phyloP scores from a whole-genome alignment of 1,140 invertebrate genomes.

The Melanaphis sacchari region DNA sequence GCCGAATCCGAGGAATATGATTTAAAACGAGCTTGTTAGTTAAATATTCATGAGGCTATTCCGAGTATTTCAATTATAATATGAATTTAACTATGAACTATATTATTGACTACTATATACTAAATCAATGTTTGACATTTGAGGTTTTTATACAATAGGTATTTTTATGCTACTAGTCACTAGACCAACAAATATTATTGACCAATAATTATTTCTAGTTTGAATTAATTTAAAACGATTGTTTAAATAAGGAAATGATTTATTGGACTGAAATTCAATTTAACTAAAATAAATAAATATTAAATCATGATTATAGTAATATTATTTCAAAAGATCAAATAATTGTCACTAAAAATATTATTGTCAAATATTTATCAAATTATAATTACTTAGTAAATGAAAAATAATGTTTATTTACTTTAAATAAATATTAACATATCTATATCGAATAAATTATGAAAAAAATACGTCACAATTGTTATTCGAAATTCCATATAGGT shows the following conservation, averaged over 20 bases:
- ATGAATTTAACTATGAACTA: constrained; percentile 14
- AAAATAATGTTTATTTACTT: background rate
- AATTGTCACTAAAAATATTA: background rate
- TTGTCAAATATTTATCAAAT: background rate
- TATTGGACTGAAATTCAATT: background rate
- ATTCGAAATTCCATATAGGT: background rate
- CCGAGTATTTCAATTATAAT: constrained; percentile 30
- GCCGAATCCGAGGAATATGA: background rate
- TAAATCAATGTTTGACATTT: constrained; percentile 33
- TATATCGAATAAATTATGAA: background rate
- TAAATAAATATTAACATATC: background rate
- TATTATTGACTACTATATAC: constrained; percentile 20
- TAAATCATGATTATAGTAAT: background rate
- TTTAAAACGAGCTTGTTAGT: constrained; percentile 30
- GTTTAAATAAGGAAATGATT: constrained; percentile 25
- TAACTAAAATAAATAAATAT: background rate
- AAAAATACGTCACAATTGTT: background rate
- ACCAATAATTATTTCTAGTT: background rate
- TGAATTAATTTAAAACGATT: constrained; percentile 12
- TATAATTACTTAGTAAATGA: background rate
- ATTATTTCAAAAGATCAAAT: background rate
- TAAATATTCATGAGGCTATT: constrained; percentile 28
- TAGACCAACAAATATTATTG: background rate
- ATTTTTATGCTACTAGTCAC: background rate
- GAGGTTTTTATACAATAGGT: background rate